These are phyloP conservation scores for Phthorimaea operculella DNA, from an alignment of 1,140 invertebrate species.

Conservation along the genomic window DNA sequence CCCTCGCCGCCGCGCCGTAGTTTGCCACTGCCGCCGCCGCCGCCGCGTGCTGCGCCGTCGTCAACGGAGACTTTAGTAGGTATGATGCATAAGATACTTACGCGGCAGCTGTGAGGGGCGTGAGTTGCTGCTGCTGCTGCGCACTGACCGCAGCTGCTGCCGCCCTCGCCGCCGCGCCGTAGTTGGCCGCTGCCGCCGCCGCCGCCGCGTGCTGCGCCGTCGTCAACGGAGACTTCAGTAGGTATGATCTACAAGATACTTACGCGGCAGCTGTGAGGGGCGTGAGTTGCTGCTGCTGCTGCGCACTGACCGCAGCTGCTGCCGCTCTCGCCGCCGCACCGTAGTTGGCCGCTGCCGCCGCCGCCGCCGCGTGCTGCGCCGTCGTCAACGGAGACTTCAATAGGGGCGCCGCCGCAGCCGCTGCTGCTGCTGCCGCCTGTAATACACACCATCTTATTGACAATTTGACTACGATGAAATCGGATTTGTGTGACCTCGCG, in stretches of 20 bases:
- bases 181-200: constrained; percentile 73
- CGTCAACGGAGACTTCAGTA: constrained; percentile 38
- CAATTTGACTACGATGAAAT: too few relatives aligned
- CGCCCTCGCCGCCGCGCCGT: constrained; percentile 72
- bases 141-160: constrained; percentile 82
- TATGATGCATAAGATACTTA: too few relatives aligned
- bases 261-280: constrained; percentile 48
- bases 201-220: constrained; percentile 76
- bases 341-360: constrained; percentile 72
- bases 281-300: constrained; percentile 65
- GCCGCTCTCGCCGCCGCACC: constrained; percentile 73
- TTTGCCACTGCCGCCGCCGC: constrained; percentile 75
- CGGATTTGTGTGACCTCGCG: too few relatives aligned
- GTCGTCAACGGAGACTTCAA: constrained; percentile 74
- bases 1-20: constrained; percentile 71
- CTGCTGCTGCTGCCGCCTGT: constrained; percentile 62
- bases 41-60: constrained; percentile 74
- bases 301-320: constrained; percentile 83
- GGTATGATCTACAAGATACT: constrained; percentile 9
- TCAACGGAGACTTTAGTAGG: constrained; percentile 75
- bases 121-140: constrained; percentile 68
- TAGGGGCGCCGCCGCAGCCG: constrained; percentile 76
- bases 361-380: constrained; percentile 77
- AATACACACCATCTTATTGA: constrained; percentile 5
- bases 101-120: constrained; percentile 47